Conservation (phyloP, 1,140 invertebrate species). For the Drosophila asahinai region DNA sequence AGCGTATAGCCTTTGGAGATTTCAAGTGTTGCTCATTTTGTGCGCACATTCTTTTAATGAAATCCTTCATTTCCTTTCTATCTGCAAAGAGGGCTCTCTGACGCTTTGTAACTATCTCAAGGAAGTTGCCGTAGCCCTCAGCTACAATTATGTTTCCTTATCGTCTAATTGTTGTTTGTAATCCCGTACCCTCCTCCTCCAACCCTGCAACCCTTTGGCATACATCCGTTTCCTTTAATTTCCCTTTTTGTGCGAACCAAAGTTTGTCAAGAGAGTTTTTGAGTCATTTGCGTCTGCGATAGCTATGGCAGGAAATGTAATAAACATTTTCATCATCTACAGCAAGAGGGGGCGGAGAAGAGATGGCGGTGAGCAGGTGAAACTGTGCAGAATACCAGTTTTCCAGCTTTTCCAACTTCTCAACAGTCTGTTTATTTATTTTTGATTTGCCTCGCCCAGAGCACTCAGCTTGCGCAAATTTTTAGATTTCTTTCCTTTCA, state of each 20-base stretch:
- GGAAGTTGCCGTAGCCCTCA: constrained; percentile 21
- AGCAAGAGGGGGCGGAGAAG: background rate
- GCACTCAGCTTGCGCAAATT: constrained; percentile 41
- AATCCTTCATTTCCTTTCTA: constrained; percentile 23
- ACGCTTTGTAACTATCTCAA: constrained; percentile 12
- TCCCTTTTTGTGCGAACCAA: constrained; percentile 25
- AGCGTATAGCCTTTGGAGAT: background rate
- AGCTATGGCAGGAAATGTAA: constrained; percentile 37
- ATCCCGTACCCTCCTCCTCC: background rate
- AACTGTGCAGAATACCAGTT: constrained; percentile 53
- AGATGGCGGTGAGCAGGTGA: constrained; percentile 8
- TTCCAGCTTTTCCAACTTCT: constrained; percentile 41
- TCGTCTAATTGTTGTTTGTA: constrained; percentile 47
- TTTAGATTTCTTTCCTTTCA: constrained; percentile 28
- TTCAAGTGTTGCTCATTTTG: background rate
- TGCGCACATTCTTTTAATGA: constrained; percentile 23
- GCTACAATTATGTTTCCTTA: constrained; percentile 42
- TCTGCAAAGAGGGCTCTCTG: constrained; percentile 1
- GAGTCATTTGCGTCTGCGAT: constrained; percentile 35
- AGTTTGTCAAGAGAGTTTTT: constrained; percentile 34
- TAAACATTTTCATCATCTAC: constrained; percentile 30
- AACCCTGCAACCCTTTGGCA: constrained; percentile 27
- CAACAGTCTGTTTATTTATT: constrained; percentile 62
- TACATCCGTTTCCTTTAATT: constrained; percentile 51
- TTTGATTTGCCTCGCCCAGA: constrained; percentile 16